These are phyloP conservation scores for Agapornis roseicollis DNA, from an alignment of 2,113 vertebrate species.

Conservation along the genomic window DNA sequence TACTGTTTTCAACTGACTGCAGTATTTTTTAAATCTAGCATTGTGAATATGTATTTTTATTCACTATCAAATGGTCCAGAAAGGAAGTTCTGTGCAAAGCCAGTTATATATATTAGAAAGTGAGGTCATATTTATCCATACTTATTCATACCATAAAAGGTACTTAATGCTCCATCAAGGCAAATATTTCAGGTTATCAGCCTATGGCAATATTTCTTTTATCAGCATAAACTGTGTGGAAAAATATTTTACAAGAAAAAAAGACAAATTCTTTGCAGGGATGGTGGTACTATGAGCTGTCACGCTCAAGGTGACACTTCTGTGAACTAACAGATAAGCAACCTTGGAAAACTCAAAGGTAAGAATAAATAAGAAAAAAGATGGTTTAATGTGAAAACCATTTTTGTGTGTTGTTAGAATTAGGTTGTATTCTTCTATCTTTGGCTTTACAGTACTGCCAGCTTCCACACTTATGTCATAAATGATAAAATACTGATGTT, in stretches of 20 bases:
- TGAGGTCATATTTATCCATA: background rate
- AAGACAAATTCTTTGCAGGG: background rate
- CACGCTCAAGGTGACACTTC: background rate
- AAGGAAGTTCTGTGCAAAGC: background rate
- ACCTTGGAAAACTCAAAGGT: background rate
- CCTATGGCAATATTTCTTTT: background rate
- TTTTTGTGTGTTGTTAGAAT: background rate
- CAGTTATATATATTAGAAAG: background rate
- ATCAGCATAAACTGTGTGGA: background rate
- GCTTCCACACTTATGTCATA: background rate
- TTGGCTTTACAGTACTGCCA: background rate
- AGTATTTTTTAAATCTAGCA: background rate
- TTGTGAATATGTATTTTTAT: background rate
- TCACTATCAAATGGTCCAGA: background rate
- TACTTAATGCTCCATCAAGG: background rate
- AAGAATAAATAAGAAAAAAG: background rate
- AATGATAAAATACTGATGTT: background rate
- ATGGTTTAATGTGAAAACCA: background rate
- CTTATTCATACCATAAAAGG: background rate
- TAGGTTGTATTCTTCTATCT: background rate
- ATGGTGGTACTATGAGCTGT: background rate
- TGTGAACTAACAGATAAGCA: constrained; percentile 16
- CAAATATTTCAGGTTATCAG: constrained; percentile 20
- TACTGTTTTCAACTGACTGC: background rate
- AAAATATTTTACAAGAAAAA: background rate